Evolutionary conservation across 35 echinoderm and acorn worm species (phyloP).

Genomic region (Amphiura filiformis): DNA sequence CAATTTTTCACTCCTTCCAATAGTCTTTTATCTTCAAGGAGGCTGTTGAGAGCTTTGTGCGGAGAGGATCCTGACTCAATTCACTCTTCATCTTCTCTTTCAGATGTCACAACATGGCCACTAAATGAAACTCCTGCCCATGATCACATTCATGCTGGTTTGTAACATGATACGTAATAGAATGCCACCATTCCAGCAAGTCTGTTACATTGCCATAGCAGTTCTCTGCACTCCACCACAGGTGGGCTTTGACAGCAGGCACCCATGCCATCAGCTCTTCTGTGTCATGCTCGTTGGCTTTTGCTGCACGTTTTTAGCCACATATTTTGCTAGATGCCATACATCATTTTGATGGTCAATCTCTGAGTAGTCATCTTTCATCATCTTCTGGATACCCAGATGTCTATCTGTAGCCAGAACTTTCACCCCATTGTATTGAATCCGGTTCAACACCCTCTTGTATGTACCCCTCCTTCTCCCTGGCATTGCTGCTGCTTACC

Average conservation of each 20-base stretch:
- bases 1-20: constrained; percentile 34
- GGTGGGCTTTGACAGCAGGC: constrained; percentile 31
- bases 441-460: background rate
- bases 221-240: constrained; percentile 51
- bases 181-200: constrained; percentile 34
- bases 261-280: constrained; percentile 56
- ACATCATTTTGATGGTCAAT: constrained; percentile 70
- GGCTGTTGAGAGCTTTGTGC: constrained; percentile 27
- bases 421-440: background rate
- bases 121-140: constrained; percentile 31
- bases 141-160: constrained; percentile 21
- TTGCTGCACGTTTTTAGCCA: constrained; percentile 27
- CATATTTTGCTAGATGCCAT: constrained; percentile 52
- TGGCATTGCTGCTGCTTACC: constrained; percentile 38
- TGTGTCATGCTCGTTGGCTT: constrained; percentile 45
- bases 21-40: constrained; percentile 21
- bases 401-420: constrained; percentile 52
- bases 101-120: background rate
- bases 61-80: no score
- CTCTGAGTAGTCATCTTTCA: constrained; percentile 25
- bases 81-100: background rate
- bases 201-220: constrained; percentile 13
- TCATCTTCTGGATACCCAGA: constrained; percentile 11
- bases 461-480: constrained; percentile 57
- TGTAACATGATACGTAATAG: constrained; percentile 13